Evolutionary conservation across 2,113 vertebrate species (phyloP), one percentile per base, ranked within the genome.

Genomic region (Heloderma charlesbogerti): DNA sequence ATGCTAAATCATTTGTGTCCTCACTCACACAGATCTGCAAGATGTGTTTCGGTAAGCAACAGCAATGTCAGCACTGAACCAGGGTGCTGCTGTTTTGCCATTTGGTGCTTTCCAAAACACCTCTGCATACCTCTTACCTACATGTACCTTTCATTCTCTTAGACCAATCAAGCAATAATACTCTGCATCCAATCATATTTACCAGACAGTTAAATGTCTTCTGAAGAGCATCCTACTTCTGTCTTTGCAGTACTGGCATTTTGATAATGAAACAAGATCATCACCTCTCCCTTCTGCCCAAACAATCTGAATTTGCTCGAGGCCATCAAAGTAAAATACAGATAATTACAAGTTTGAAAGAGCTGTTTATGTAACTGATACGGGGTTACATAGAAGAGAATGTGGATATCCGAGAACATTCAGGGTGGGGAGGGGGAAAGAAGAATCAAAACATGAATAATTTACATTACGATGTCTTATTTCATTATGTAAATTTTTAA

Each of bases 211-310:
- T 82, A 84, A 93, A 89, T 86, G 48, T 48, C 94, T 92, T 91
- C 94, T 93, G 92, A 82, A 89, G 95, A 25, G 0, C 94, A 94
- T 95, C 92, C 90, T 43, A 87, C 91, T 95, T 95, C 95, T 93
- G 81, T 83, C 92, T 96, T 95, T 95, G 94, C 96, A 95, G 3
- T 22, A 94, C 0, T 95, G 94, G 69, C 89, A 72, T 90, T 67
- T 89, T 92, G 88, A 94, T 48, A 90, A 93, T 90, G 89, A 95
- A 96, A 94, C 90, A 95, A 82, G 94, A 95, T 57, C 48, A 69
- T 80, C 15, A 78, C 78, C 45, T 79, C 45, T 69, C 45, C 43
- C 67, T 78, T 79, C 48, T 9, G 6, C 27, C 43, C n/a, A 79
- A 79, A 67, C 37, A 13, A 69, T 34, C 83, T 79, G 83, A 79